These are phyloP conservation scores for Pachycephus smyrnensis DNA, from an alignment of 2,888 invertebrate genomes.

Conservation along the genomic window DNA sequence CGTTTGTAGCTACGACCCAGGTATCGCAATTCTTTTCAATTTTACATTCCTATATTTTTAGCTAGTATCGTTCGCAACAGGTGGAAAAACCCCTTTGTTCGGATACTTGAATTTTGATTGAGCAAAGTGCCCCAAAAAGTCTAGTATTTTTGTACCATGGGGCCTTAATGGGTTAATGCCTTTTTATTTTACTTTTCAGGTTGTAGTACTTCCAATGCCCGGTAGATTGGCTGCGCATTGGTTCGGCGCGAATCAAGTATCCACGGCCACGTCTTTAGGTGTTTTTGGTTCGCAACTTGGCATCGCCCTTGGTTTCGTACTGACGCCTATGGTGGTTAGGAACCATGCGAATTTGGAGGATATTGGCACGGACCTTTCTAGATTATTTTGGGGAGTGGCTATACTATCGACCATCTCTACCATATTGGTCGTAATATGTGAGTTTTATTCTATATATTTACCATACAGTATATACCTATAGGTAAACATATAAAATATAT, in stretches of 20 bases:
- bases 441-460: conserved; percentile 30
- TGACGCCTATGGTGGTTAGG: conserved; percentile 73
- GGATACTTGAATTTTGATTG: too few relatives aligned
- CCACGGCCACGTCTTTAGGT: conserved; percentile 79
- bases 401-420: conserved; percentile 71
- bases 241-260: conserved; percentile 74
- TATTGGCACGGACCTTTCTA: conserved; percentile 65
- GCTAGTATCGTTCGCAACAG: too few relatives aligned
- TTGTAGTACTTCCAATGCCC: conserved; percentile 77
- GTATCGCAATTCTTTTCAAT: conserved; percentile 22
- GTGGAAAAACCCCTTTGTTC: too few relatives aligned
- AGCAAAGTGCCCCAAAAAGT: too few relatives aligned
- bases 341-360: conserved; percentile 66
- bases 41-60: too few relatives aligned
- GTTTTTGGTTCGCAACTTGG: conserved; percentile 82
- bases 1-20: conserved; percentile 66
- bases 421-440: conserved; percentile 69
- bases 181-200: too few relatives aligned
- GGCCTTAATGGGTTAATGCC: too few relatives aligned
- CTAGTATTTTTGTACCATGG: too few relatives aligned
- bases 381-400: conserved; percentile 55
- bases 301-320: conserved; percentile 77
- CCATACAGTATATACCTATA: neutral
- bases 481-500: neutral
- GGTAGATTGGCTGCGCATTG: conserved; percentile 77